phyloP scores from a whole-genome alignment of 2,797 vertebrate species.

The Nyctibius grandis region DNA sequence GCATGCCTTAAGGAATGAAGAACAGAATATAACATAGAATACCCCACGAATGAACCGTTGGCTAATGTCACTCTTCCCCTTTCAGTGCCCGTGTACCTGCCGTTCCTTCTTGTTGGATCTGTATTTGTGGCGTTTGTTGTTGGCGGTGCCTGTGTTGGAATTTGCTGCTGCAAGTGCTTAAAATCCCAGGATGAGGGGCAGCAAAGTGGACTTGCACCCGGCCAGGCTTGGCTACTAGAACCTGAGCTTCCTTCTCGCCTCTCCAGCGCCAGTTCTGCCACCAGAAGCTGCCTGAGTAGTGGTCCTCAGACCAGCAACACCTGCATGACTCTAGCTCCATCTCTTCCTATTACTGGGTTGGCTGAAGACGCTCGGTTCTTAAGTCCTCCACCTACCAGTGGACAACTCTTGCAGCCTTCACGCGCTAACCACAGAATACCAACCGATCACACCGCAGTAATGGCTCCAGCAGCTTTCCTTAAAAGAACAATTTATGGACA shows the following conservation, averaged over 20 bases:
- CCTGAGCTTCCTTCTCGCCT: slow-evolving; percentile 45
- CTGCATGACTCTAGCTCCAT: slow-evolving; percentile 27
- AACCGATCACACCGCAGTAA: slow-evolving; percentile 4
- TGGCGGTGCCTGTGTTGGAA: slow-evolving; percentile 57
- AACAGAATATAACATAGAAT: too few species aligned
- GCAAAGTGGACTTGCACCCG: slow-evolving; percentile 8
- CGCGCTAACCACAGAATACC: slow-evolving; percentile 40
- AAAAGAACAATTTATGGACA: slow-evolving; percentile 43
- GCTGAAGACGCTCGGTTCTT: slow-evolving; percentile 25
- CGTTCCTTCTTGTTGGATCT: slow-evolving; percentile 68
- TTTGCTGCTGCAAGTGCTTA: slow-evolving; percentile 70
- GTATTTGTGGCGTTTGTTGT: slow-evolving; percentile 65
- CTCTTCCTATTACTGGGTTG: neutral
- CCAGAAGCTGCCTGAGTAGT: neutral
- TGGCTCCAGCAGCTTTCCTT: slow-evolving; percentile 47
- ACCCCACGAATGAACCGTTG: rapidly evolving
- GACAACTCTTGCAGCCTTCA: slow-evolving; percentile 40
- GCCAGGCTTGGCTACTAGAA: slow-evolving; percentile 65
- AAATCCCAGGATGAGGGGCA: slow-evolving; percentile 45
- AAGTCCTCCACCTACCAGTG: neutral
- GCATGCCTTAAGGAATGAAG: neutral
- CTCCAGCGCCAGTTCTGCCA: slow-evolving; percentile 50
- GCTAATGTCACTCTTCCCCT: neutral
- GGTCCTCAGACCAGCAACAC: neutral
- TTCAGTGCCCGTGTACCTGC: slow-evolving; percentile 71